Conservation (phyloP, 2,888 invertebrate species). For the Pegoplata infirma region DNA sequence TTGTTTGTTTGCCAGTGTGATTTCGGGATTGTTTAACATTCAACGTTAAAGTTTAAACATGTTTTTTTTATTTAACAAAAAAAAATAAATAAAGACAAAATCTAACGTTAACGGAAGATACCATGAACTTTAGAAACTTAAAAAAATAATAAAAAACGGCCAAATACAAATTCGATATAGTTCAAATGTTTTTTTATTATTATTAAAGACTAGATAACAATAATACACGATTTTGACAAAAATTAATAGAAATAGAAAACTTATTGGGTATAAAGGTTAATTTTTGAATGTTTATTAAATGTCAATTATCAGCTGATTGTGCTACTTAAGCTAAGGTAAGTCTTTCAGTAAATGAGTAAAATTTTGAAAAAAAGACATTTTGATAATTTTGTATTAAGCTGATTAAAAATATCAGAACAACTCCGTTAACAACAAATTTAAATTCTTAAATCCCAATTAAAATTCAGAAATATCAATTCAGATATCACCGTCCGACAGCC, state of each 20-base stretch:
- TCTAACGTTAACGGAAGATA: constrained; percentile 23
- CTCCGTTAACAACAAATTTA: too few species aligned
- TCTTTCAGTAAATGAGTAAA: too few species aligned
- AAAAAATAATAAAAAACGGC: not conserved
- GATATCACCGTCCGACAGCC: too few species aligned
- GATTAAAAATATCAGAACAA: too few species aligned
- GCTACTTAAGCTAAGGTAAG: too few species aligned
- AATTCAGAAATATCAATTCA: too few species aligned
- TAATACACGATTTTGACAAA: not conserved
- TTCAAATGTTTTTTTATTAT: not conserved
- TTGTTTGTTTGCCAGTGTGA: not conserved
- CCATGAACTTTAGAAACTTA: constrained; percentile 36
- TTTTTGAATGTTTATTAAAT: too few species aligned
- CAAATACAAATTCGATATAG: not conserved
- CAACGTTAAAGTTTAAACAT: constrained; percentile 15
- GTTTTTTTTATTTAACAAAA: not conserved
- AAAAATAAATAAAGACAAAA: too few species aligned
- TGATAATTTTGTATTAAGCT: too few species aligned
- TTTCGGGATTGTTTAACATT: constrained; percentile 12
- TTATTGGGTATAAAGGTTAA: not conserved
- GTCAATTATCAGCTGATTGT: too few species aligned
- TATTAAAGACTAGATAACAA: not conserved
- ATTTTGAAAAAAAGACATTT: too few species aligned
- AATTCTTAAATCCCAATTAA: too few species aligned
- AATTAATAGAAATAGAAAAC: constrained; percentile 12